A percentile compares a stretch with the other conserved stretches of the same genome.
Conservation (phyloP, 1,140 invertebrate genomes). For the Lasioglossum albipes region DNA sequence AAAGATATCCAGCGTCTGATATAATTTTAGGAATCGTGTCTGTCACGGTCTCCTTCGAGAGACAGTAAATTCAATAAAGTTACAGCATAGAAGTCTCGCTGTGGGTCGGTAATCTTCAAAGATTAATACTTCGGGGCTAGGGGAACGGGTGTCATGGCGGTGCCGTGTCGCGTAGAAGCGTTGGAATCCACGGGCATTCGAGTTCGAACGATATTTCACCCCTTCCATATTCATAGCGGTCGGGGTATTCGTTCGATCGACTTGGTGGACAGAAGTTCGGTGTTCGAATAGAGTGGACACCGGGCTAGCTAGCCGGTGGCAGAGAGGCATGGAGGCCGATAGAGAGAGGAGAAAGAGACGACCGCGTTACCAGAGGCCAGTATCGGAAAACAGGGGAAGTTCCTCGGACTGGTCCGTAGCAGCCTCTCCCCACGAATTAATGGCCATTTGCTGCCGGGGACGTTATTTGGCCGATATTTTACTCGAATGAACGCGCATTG, state of each 20-base stretch:
- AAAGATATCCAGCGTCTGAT: no score
- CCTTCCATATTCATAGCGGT: conserved; percentile 5
- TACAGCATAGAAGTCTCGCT: no score
- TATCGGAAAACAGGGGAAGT: conserved; percentile 31
- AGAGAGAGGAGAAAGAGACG: background rate
- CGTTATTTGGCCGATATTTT: conserved; percentile 48
- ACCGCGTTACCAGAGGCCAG: background rate
- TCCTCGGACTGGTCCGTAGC: conserved; percentile 9
- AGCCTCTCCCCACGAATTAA: conserved; percentile 35
- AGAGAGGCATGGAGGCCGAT: background rate
- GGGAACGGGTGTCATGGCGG: no score
- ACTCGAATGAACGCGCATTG: conserved; percentile 16
- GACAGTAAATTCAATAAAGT: no score
- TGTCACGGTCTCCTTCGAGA: no score
- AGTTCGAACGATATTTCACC: background rate
- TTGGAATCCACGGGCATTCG: background rate
- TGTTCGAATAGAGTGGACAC: conserved; percentile 1
- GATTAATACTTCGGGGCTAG: no score
- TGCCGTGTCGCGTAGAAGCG: background rate
- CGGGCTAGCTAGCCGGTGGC: background rate
- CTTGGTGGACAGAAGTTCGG: background rate
- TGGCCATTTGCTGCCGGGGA: conserved; percentile 34
- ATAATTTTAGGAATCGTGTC: no score
- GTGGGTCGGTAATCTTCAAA: no score
- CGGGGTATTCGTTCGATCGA: background rate